These are phyloP conservation scores for Nycticorax nycticorax DNA, from an alignment of 2,113 vertebrate species.

Conservation along the genomic window DNA sequence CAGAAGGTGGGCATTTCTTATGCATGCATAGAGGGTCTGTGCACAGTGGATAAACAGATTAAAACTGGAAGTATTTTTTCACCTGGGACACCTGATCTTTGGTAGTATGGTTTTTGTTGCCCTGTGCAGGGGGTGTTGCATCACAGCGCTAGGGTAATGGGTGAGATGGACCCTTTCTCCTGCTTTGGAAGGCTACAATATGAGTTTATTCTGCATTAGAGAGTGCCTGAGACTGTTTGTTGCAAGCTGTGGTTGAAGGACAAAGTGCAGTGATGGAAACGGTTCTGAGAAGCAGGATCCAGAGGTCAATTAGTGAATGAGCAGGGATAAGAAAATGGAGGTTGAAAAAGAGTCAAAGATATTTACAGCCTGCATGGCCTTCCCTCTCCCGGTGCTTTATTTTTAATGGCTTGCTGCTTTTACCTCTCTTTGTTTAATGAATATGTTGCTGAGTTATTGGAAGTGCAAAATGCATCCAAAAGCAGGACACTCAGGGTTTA, in stretches of 20 bases:
- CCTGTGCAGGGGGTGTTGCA: neutral
- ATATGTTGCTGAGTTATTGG: conserved; percentile 68
- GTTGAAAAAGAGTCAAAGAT: conserved; percentile 63
- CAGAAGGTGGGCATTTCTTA: neutral
- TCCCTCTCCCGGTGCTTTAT: conserved; percentile 34
- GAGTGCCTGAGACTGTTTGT: neutral
- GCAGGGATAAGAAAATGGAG: conserved; percentile 49
- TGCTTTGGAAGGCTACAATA: neutral
- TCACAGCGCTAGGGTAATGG: neutral
- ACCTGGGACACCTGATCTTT: neutral
- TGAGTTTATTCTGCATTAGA: neutral
- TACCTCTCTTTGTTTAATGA: conserved; percentile 67
- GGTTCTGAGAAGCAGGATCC: conserved; percentile 13
- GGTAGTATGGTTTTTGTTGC: neutral
- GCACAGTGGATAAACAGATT: neutral
- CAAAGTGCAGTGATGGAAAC: neutral
- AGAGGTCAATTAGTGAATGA: conserved; percentile 50
- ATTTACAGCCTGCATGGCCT: conserved; percentile 56
- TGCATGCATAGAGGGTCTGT: neutral
- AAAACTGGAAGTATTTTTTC: neutral
- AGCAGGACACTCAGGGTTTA: conserved; percentile 66
- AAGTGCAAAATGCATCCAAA: conserved; percentile 59
- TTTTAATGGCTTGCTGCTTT: conserved; percentile 68
- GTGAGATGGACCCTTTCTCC: neutral
- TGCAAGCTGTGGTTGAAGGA: conserved; percentile 14